These are phyloP conservation scores for Tenthredo scrophulariae DNA, from an alignment of 2,888 invertebrate species.

Conservation along the genomic window DNA sequence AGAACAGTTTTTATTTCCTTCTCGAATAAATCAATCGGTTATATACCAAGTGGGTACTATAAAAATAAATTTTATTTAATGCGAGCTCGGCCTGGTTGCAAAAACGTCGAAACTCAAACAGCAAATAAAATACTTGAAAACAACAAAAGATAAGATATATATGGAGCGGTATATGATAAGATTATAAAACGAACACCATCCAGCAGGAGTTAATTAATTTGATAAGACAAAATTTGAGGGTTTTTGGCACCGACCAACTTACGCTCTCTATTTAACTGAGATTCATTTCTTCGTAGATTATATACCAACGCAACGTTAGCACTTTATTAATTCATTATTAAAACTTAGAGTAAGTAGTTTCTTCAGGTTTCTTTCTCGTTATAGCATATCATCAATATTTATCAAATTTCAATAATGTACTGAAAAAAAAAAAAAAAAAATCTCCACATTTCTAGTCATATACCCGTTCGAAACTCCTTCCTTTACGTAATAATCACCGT, in stretches of 20 bases:
- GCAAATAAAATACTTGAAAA: conserved; percentile 74
- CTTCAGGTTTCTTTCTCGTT: no score
- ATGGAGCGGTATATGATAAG: conserved; percentile 70
- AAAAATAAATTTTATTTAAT: neutral
- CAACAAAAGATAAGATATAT: conserved; percentile 70
- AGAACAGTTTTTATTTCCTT: neutral
- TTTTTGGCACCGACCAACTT: neutral
- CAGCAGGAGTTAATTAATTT: conserved; percentile 63
- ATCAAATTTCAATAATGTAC: no score
- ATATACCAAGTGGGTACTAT: neutral
- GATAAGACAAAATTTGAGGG: conserved; percentile 53
- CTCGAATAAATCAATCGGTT: neutral
- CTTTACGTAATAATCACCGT: neutral
- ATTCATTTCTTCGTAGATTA: neutral
- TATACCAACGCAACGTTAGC: neutral
- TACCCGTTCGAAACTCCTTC: neutral
- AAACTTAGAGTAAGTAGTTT: no score
- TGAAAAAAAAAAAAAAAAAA: neutral
- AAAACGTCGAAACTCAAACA: conserved; percentile 35
- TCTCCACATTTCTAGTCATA: neutral
- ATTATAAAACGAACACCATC: conserved; percentile 65
- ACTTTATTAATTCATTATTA: neutral
- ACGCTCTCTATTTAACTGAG: neutral
- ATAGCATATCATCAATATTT: no score
- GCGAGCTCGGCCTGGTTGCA: neutral